Base-by-base conservation (phyloP, 1,140 invertebrate species). In the Melitaea cinxia region DNA sequence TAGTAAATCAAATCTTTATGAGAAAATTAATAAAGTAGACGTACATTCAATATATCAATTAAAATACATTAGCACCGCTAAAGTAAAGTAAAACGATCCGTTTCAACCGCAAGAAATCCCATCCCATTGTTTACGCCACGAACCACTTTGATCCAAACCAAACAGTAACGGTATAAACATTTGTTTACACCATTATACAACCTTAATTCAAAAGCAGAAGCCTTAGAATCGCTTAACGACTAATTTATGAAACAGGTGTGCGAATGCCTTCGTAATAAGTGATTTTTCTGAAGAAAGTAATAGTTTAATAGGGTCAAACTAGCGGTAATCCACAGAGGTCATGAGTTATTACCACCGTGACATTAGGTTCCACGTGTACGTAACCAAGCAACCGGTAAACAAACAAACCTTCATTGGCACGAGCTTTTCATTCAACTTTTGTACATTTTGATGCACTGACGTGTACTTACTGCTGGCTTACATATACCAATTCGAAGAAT, bases 341-440 rank as follows among this genome's bases (percentile, higher is more conserved):
- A 75, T 76, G 69, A 70, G 33, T 78, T 78, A 78, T 78, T 81
- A 73, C 76, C 55, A 70, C 65, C 72, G 50, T 84, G 82, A 83
- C 82, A 81, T 82, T 87, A 80, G 67, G 30, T 54, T 45, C 77
- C 82, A 85, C 75, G 74, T 85, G 82, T 39, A 61, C 26, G 82
- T 83, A 73, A 72, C 82, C 62, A 70, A 28, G 78, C 68, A 69
- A 84, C 80, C 3, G 35, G 58, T 71, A 78, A 77, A 82, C 78
- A 85, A 82, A 82, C 76, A 78, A 75, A 57, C 35, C 66, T 57
- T 56, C n/a, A 37, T 57, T 50, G 37, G 42, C n/a, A 49, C 19
- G 42, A 17, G 50, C 7, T 6, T 33, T 65, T 72, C 65, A 68
- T 72, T 72, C 59, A 63, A 47, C 33, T 67, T 63, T 67, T 37